phyloP scores from a whole-genome alignment of 2,797 vertebrate genomes.

The Dipus sagitta region DNA sequence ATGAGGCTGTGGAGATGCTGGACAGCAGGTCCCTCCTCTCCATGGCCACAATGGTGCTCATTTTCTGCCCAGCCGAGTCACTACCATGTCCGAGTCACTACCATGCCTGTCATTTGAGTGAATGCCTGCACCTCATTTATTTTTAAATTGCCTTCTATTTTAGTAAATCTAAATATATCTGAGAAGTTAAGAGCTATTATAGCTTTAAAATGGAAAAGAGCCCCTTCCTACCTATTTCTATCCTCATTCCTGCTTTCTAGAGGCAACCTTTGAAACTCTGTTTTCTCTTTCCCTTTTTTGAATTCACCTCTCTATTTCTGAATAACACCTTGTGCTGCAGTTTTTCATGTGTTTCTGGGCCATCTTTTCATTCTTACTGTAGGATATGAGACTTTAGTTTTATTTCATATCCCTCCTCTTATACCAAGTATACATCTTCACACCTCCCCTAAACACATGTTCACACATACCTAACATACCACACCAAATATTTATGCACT shows the following conservation, averaged over 20 bases:
- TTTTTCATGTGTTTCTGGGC: neutral
- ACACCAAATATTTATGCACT: neutral
- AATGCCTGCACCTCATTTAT: neutral
- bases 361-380: neutral
- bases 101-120: neutral
- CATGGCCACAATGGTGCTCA: neutral
- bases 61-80: neutral
- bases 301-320: neutral
- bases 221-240: neutral
- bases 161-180: neutral
- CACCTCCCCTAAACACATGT: neutral
- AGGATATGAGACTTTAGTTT: neutral
- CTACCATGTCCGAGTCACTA: neutral
- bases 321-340: neutral
- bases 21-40: too few species aligned
- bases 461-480: neutral
- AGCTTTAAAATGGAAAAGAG: neutral
- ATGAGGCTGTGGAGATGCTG: too few species aligned
- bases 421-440: accelerated
- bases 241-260: neutral
- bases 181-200: neutral
- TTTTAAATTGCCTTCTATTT: neutral
- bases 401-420: neutral
- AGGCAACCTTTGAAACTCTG: neutral
- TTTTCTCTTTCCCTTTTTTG: neutral